These are phyloP conservation scores for Echiichthys vipera DNA, from an alignment of 2,797 vertebrate genomes.

Conservation along the genomic window DNA sequence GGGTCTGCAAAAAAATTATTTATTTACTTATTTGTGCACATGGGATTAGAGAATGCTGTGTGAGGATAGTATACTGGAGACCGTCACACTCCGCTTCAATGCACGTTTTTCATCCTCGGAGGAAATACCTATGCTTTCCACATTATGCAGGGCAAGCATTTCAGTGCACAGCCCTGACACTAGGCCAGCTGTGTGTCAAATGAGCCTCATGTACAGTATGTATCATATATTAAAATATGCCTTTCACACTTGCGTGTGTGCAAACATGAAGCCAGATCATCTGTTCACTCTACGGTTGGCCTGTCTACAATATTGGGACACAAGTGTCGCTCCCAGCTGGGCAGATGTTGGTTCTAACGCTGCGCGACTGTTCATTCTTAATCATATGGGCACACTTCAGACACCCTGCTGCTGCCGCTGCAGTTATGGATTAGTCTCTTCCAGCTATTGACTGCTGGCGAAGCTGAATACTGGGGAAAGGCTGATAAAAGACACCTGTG, in stretches of 20 bases:
- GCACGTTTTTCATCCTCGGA: background rate
- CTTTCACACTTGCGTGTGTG: conserved; percentile 3
- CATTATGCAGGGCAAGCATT: conserved; percentile 49
- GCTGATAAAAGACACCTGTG: conserved; percentile 76
- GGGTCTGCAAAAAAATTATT: too few species aligned
- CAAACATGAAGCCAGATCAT: conserved; percentile 40
- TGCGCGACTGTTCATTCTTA: conserved; percentile 68
- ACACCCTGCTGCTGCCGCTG: conserved; percentile 53
- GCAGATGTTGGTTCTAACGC: conserved; percentile 69
- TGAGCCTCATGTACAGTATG: conserved; percentile 35
- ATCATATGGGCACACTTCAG: conserved; percentile 66
- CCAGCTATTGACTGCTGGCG: conserved; percentile 71
- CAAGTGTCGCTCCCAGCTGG: conserved; percentile 56
- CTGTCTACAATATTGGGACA: conserved; percentile 46
- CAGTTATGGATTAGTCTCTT: conserved; percentile 77
- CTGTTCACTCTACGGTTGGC: conserved; percentile 41
- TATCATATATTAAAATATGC: conserved; percentile 20
- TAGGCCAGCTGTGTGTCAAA: conserved; percentile 68
- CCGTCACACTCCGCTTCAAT: background rate
- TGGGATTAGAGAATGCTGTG: background rate
- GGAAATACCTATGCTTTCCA: conserved; percentile 29
- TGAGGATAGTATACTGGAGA: background rate
- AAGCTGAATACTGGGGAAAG: conserved; percentile 64
- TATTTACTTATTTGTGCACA: background rate
- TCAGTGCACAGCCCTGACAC: conserved; percentile 54